These are phyloP conservation scores for Saxidomus purpurata DNA, from an alignment of 1,140 invertebrate genomes.

Conservation along the genomic window DNA sequence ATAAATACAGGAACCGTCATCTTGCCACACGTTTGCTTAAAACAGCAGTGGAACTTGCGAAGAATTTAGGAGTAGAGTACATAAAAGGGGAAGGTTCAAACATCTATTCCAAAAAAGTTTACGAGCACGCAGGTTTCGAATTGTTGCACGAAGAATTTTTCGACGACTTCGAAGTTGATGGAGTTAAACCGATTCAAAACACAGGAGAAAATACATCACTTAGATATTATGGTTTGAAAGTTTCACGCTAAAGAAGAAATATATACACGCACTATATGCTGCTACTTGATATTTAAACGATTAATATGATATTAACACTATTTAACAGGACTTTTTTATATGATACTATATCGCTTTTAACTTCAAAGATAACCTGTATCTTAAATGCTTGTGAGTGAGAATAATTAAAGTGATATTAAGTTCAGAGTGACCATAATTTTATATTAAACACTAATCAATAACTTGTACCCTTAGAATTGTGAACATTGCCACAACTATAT, in stretches of 20 bases:
- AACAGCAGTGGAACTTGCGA: neutral
- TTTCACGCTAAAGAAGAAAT: neutral
- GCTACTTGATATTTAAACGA: too few relatives aligned
- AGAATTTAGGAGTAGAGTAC: neutral
- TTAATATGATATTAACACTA: too few relatives aligned
- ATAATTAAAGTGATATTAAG: too few relatives aligned
- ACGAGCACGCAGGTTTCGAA: slow-evolving; percentile 7
- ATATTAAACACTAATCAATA: too few relatives aligned
- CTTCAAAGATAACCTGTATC: too few relatives aligned
- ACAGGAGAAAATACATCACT: slow-evolving; percentile 22
- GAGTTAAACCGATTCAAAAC: slow-evolving; percentile 1
- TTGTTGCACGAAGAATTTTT: slow-evolving; percentile 2
- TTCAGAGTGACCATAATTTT: too few relatives aligned
- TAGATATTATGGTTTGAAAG: neutral
- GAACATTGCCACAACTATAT: too few relatives aligned
- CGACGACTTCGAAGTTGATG: slow-evolving; percentile 28
- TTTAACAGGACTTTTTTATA: too few relatives aligned
- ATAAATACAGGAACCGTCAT: neutral
- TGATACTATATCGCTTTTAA: too few relatives aligned
- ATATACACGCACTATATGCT: too few relatives aligned
- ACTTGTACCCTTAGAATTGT: too few relatives aligned
- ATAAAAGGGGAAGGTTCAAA: slow-evolving; percentile 33
- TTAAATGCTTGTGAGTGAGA: too few relatives aligned
- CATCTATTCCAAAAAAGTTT: slow-evolving; percentile 12
- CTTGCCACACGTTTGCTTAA: neutral